Conservation (phyloP, 2,888 invertebrate species). For the Cantharis lateralis region DNA sequence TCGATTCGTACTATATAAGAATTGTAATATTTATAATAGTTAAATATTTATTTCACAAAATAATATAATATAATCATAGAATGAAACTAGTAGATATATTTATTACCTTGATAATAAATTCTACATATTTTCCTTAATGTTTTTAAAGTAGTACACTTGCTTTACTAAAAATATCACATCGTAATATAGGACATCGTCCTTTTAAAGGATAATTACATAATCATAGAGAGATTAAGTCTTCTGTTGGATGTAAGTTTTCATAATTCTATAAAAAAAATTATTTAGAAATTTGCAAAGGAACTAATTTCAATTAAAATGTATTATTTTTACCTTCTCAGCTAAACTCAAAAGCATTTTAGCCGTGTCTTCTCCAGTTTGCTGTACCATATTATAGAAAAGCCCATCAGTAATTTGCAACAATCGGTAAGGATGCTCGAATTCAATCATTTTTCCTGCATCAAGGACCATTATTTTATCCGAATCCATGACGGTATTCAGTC, state of each 20-base stretch:
- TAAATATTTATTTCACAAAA: too few species aligned
- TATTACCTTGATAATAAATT: too few species aligned
- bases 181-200: not conserved
- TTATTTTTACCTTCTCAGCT: not conserved
- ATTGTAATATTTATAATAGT: too few species aligned
- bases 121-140: too few species aligned
- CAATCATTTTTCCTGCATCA: slow-evolving; percentile 75
- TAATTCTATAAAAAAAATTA: not conserved
- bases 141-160: too few species aligned
- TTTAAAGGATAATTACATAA: not conserved
- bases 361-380: slow-evolving; percentile 55
- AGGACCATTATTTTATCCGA: slow-evolving; percentile 80
- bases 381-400: slow-evolving; percentile 65
- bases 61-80: too few species aligned
- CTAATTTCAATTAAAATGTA: too few species aligned
- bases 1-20: too few species aligned
- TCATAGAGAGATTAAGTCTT: not conserved
- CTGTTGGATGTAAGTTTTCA: not conserved
- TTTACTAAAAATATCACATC: not conserved
- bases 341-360: not conserved
- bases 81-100: too few species aligned
- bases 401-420: slow-evolving; percentile 63
- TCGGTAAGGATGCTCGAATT: slow-evolving; percentile 75
- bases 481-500: slow-evolving; percentile 84
- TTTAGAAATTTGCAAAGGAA: not conserved